Evolutionary conservation across 1,140 invertebrate genomes (phyloP), one percentile per base, ranked within the genome.

Genomic region (Zaprionus vittiger): DNA sequence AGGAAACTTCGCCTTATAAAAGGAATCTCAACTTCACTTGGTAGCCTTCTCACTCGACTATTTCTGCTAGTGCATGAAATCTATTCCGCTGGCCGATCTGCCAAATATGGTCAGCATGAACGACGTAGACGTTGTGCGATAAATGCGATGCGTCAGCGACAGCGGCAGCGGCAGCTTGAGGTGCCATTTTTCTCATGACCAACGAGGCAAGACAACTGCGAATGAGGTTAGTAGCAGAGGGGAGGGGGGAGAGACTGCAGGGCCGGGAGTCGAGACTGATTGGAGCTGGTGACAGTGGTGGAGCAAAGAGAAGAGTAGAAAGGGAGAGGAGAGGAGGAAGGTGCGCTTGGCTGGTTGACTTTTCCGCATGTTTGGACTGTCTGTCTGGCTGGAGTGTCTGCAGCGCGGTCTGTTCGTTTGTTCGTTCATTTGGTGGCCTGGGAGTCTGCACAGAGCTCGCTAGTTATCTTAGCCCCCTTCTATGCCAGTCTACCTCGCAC

Each of bases 121-220:
- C 37, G 24, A 28, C 54, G 26, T 17, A 31, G 63, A 55, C 63
- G 49, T 55, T 22, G 60, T 61, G 24, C 59, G 66, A 69, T 69
- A 69, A 69, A 69, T 69, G 68, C 68, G 49, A 49, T 70, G 68
- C 68, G 68, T 63, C 69, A 62, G 24, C 41, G 31, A 28, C 41
- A 34, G 63, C 31, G 31, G 49, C 41, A 31, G 62, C 28, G 28
- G 49, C 38, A 49, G 57, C 57, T 77, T 59, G 77, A 86, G 83
- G 83, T 81, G 83, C 84, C 80, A 86, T 77, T 86, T 82, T 86
- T 86, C 83, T 74, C 79, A 80, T 86, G 83, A 66, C 79, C 83
- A 86, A 77, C 83, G 76, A 85, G 68, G 78, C 81, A 79, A 73
- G 56, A 62, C 69, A 83, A 83, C 79, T 83, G 77, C 64, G n/a